phyloP scores from a whole-genome alignment of 2,888 invertebrate genomes.

The Pollenia griseotomentosa region DNA sequence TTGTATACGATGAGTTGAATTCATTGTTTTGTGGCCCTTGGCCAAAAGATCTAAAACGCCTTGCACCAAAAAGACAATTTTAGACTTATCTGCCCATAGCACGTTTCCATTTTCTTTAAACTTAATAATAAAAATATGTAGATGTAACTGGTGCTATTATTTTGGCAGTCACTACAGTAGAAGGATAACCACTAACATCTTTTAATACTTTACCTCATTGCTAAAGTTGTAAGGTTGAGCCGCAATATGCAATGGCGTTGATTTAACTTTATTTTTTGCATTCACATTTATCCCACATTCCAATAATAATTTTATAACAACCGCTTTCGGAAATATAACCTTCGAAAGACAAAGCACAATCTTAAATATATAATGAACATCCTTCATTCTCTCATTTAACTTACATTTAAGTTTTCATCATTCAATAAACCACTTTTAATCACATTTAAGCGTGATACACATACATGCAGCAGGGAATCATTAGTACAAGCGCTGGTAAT shows the following conservation, averaged over 20 bases:
- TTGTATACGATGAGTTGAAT: no score
- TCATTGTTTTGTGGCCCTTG: no score
- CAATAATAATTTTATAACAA: constrained; percentile 89
- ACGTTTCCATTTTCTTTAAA: no score
- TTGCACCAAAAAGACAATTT: no score
- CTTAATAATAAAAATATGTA: no score
- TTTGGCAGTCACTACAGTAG: no score
- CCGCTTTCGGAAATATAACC: constrained; percentile 90
- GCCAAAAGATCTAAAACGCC: no score
- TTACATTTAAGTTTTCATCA: constrained; percentile 86
- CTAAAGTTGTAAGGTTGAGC: constrained; percentile 91
- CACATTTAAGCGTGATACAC: constrained; percentile 91
- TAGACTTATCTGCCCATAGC: no score
- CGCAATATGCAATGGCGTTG: constrained; percentile 93
- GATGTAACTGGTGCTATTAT: no score
- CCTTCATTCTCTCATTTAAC: constrained; percentile 29
- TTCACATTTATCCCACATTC: constrained; percentile 91
- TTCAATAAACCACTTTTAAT: constrained; percentile 91
- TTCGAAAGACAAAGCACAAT: constrained; percentile 77
- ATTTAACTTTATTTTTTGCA: constrained; percentile 90
- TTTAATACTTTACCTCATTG: constrained; percentile 85
- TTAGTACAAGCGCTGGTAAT: constrained; percentile 89
- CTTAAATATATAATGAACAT: background rate
- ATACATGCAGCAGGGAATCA: constrained; percentile 93
- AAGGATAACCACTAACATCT: background rate